Base-by-base conservation (phyloP, 2,113 vertebrate species). In the Centropus bengalensis region DNA sequence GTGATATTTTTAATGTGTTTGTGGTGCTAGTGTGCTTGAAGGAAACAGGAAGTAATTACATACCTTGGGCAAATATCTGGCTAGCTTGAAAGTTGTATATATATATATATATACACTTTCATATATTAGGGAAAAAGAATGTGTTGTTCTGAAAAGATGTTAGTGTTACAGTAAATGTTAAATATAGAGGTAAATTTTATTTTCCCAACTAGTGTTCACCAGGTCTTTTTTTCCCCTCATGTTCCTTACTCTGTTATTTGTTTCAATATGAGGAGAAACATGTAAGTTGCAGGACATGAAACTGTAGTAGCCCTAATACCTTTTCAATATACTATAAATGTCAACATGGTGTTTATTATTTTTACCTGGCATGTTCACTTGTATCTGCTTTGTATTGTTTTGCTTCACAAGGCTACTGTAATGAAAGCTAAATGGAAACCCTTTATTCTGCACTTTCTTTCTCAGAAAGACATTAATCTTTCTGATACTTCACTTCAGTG, bases 261-360 rank as follows among this genome's bases (percentile, higher is more conserved):
- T 94, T 93, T 95, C 86, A 82, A 52, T 96, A 60, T 96, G 90
- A 96, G 82, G 79, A 95, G 4, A 71, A 69, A 86, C 66, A 76
- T 93, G 91, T 88, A 94, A 92, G 74, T 93, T 89, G 32, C 83
- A 67, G 84, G 80, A 84, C 33, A 23, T 67, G 70, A 54, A 87
- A 55, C 64, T 90, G 26, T 89, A 55, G 42, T 89, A 84, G 40
- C 59, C 89, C 67, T 89, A 70, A 93, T 87, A 69, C 42, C 67
- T 87, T 94, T 70, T 79, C 88, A 80, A 63, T 87, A 84, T 1
- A 16, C 73, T 24, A 5, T 90, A 77, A 91, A 58, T 17, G 2
- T 93, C 89, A 62, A 82, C 77, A 38, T 33, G 32, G 32, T 82
- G 77, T 15, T 74, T 44, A n/a, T 86, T 78, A 45, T 82, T 84